Percentiles rank a stretch among this genome's conserved stretches.
Conservation (phyloP, 2,797 vertebrate species). For the Liasis olivaceus region DNA sequence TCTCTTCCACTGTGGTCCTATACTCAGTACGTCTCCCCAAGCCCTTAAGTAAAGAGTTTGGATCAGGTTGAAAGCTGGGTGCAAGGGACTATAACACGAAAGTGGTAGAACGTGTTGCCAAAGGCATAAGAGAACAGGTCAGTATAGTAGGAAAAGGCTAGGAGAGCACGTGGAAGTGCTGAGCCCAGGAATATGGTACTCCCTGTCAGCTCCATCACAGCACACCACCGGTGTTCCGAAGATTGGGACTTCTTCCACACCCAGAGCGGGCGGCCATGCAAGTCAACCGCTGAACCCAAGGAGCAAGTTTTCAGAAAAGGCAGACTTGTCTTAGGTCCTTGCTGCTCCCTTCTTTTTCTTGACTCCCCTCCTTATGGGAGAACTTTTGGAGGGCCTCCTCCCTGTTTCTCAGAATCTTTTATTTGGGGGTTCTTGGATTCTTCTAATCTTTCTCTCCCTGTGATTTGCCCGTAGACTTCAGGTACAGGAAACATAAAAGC, state of each 20-base stretch:
- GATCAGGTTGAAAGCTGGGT: not conserved
- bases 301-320: not conserved
- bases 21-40: not conserved
- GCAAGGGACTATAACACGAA: not conserved
- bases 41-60: not conserved
- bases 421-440: not conserved
- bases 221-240: not conserved
- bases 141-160: not conserved
- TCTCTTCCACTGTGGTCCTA: not conserved
- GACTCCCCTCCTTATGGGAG: accelerated
- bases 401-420: not conserved
- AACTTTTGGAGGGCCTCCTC: not conserved
- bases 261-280: not conserved
- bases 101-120: no score
- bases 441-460: slow-evolving; percentile 28
- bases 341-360: not conserved
- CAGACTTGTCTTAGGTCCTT: not conserved
- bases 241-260: not conserved
- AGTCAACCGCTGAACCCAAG: not conserved
- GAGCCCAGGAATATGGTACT: no score
- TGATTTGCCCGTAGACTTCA: slow-evolving; percentile 65
- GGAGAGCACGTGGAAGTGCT: not conserved
- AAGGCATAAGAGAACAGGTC: no score
- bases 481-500: slow-evolving; percentile 75
- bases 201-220: not conserved